Base-by-base conservation (phyloP, 2,888 invertebrate species). In the Meganola albula region DNA sequence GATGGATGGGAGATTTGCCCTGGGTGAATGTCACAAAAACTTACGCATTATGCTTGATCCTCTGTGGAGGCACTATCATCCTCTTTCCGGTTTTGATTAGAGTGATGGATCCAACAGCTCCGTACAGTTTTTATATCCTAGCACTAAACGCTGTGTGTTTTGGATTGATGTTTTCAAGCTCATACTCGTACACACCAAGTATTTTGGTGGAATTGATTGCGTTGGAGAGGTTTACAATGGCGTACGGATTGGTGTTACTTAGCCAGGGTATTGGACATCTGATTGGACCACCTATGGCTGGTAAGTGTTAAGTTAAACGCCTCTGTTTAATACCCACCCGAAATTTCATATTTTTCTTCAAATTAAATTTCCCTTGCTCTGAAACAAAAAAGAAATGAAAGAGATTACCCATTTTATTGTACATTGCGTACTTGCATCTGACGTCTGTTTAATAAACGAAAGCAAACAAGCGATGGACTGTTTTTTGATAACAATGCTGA, bases 181-280 rank as follows among this genome's bases (percentile, higher is more conserved):
- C 93, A 38, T 97, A 96, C 71, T 93, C 96, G 0, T 93, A 97
- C 54, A 96, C 97, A 1, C 95, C 97, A 1, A 93, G 96, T 59
- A 94, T 98, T 58, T 84, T 97, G 51, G 95, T 97, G 12, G 93
- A 96, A 64, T 82, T 97, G 54, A 93, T 97, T 24, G 95, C 96
- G 2, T 75, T 98, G 63, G 96, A 97, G 61, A 89, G 94, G 47
- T 97, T 98, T 69, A 96, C 97, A 5, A 94, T 93, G 76, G 97
- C 96, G 10, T 98, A 97, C 71, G 98, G 98, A 8, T 79, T 98
- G 50, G 91, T 94, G 47, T 86, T 97, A 48, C 80, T 98, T 37
- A 93, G 95, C 46, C 97, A 98, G 76, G 98, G 98, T 9, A 88
- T 98, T 49, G 97, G 97, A 26, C 96, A 96, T 84, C 89, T 98